These are phyloP conservation scores for Drosophila tsacasi DNA, from an alignment of 1,140 invertebrate species.

Conservation along the genomic window DNA sequence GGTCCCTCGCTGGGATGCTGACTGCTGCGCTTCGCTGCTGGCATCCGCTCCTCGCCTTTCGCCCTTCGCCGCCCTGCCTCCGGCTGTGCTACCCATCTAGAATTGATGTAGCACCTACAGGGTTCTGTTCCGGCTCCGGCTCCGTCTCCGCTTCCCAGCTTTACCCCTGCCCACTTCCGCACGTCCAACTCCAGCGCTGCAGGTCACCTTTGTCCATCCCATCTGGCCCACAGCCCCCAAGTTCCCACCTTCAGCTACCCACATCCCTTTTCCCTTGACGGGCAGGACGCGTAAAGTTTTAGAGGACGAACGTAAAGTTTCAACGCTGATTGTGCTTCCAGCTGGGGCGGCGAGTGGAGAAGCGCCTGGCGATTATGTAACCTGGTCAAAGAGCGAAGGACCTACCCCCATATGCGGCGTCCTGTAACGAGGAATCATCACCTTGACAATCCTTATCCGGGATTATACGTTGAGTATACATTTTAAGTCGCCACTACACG, in stretches of 20 bases:
- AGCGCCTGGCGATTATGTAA: conserved; percentile 52
- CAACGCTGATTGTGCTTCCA: conserved; percentile 66
- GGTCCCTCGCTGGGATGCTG: conserved; percentile 62
- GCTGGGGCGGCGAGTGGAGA: conserved; percentile 22
- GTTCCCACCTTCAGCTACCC: conserved; percentile 11
- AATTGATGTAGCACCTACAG: conserved; percentile 81
- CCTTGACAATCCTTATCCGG: conserved; percentile 12
- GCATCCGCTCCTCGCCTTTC: conserved; percentile 29
- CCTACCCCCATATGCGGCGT: too few species aligned
- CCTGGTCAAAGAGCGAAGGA: conserved; percentile 37
- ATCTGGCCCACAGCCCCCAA: conserved; percentile 8
- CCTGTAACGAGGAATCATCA: conserved; percentile 6
- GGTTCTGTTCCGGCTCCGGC: conserved; percentile 25
- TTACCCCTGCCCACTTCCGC: conserved; percentile 19
- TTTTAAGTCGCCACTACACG: not conserved
- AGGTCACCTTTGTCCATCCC: conserved; percentile 64
- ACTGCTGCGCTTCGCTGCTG: conserved; percentile 24
- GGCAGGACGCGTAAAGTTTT: conserved; percentile 72
- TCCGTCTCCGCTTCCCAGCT: conserved; percentile 2
- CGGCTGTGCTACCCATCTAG: conserved; percentile 65
- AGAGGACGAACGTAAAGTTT: conserved; percentile 74
- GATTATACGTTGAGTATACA: conserved; percentile 3
- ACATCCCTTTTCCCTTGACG: conserved; percentile 14
- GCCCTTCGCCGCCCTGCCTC: conserved; percentile 18
- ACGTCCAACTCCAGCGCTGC: conserved; percentile 63